Evolutionary conservation across 2,113 vertebrate genomes (phyloP).

Genomic region (Hepsetus odoe): DNA sequence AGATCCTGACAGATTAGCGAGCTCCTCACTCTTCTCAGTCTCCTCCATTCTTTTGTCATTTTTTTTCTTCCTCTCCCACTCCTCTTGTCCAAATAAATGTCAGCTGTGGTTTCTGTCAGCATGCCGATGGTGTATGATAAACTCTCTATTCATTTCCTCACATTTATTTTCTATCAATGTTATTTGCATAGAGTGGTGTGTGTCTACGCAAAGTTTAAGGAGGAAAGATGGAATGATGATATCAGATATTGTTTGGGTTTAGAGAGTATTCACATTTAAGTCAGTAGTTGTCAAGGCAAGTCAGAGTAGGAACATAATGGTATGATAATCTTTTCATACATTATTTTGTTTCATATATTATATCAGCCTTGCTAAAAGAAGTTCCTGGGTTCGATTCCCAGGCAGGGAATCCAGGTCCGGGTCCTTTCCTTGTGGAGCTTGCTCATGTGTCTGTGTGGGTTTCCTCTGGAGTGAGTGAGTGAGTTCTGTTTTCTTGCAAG

Average conservation of each 20-base stretch:
- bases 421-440: too few relatives aligned
- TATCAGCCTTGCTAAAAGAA: too few relatives aligned
- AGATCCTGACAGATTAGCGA: slow-evolving; percentile 63
- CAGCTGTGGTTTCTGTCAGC: slow-evolving; percentile 51
- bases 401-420: too few relatives aligned
- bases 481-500: too few relatives aligned
- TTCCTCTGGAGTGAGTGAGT: too few relatives aligned
- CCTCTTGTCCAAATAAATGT: slow-evolving; percentile 61
- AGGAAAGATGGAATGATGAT: slow-evolving; percentile 6
- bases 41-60: slow-evolving; percentile 44
- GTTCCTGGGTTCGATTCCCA: too few relatives aligned
- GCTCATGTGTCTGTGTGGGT: too few relatives aligned
- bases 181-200: slow-evolving; percentile 45
- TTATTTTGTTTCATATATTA: too few relatives aligned
- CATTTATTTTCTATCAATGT: slow-evolving; percentile 19
- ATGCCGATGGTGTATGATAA: slow-evolving; percentile 51
- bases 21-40: slow-evolving; percentile 42
- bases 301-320: too few relatives aligned
- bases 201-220: neutral
- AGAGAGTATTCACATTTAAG: neutral
- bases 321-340: too few relatives aligned
- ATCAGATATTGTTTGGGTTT: slow-evolving; percentile 12
- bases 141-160: slow-evolving; percentile 48
- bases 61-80: slow-evolving; percentile 41
- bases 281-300: neutral